Percentiles rank a stretch among this genome's conserved stretches.
Conservation (phyloP, 2,888 invertebrate species). For the Anarsia innoxiella region DNA sequence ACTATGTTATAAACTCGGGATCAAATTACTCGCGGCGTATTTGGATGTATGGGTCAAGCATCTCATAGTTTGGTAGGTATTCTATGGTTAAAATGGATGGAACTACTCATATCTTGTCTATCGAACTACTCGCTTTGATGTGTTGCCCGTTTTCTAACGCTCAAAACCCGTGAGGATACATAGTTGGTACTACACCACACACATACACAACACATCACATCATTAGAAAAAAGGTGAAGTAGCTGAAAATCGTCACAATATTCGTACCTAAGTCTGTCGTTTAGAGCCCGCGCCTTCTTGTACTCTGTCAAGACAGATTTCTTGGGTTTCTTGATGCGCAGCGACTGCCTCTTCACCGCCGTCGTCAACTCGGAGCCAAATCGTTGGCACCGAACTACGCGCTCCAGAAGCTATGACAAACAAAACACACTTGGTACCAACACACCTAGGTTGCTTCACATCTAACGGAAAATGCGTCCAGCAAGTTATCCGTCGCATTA, state of each 20-base stretch:
- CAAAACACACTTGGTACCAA: not conserved
- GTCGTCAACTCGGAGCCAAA: conserved; percentile 77
- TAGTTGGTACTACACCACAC: not conserved
- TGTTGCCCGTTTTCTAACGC: not conserved
- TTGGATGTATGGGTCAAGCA: not conserved
- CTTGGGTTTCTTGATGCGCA: conserved; percentile 57
- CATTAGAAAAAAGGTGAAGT: not conserved
- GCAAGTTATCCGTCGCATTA: too few species aligned
- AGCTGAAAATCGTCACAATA: not conserved
- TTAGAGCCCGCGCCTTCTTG: conserved; percentile 73
- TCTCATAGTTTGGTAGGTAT: not conserved
- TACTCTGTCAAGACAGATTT: conserved; percentile 70
- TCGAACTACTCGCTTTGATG: not conserved
- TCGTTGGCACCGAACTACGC: conserved; percentile 81
- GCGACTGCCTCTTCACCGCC: conserved; percentile 56
- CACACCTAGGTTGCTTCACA: not conserved
- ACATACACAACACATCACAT: not conserved
- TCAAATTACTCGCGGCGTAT: too few species aligned
- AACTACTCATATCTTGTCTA: not conserved
- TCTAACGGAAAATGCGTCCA: not conserved
- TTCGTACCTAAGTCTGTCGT: conserved; percentile 64
- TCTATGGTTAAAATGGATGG: not conserved
- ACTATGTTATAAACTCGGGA: too few species aligned
- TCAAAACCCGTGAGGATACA: not conserved
- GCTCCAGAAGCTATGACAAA: conserved; percentile 64